Percentiles rank a stretch among this genome's conserved stretches.
Evolutionary conservation across 2,113 vertebrate species (phyloP).

Genomic region (Anseranas semipalmata): DNA sequence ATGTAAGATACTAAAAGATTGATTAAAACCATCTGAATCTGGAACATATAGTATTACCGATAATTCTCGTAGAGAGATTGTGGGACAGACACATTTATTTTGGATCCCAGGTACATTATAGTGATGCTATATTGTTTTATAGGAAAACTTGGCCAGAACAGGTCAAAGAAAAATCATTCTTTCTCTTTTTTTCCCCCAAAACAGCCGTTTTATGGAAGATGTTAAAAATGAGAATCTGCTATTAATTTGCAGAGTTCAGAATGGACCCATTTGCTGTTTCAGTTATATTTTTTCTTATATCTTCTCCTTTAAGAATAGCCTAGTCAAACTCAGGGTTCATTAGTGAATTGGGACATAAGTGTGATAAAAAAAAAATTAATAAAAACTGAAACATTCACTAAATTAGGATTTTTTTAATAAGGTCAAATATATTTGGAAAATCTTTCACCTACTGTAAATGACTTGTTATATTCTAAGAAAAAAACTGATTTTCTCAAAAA

Average conservation of each 20-base stretch:
- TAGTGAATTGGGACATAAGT: conserved; percentile 56
- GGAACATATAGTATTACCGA: conserved; percentile 53
- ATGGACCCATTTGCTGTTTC: not conserved
- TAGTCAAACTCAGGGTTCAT: conserved; percentile 51
- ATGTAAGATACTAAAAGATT: conserved; percentile 27
- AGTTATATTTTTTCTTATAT: conserved; percentile 3
- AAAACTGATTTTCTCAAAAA: not conserved
- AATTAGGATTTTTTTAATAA: conserved; percentile 50
- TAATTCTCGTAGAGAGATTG: conserved; percentile 53
- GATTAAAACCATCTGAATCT: conserved; percentile 44
- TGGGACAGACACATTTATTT: conserved; percentile 15
- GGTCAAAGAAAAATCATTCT: conserved; percentile 41
- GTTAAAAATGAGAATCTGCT: conserved; percentile 39
- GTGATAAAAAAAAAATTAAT: conserved; percentile 48
- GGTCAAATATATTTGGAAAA: conserved; percentile 55
- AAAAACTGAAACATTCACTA: conserved; percentile 20
- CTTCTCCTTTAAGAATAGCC: conserved; percentile 28
- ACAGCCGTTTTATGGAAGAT: not conserved
- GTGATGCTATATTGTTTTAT: conserved; percentile 1
- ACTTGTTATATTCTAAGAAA: not conserved
- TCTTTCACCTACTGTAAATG: conserved; percentile 29
- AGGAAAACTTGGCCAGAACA: conserved; percentile 30
- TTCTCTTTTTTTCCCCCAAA: not conserved
- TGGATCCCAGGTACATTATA: conserved; percentile 18
- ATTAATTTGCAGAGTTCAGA: conserved; percentile 35